These are phyloP conservation scores for Oppia nitens DNA, from an alignment of 1,140 invertebrate species.

Conservation along the genomic window DNA sequence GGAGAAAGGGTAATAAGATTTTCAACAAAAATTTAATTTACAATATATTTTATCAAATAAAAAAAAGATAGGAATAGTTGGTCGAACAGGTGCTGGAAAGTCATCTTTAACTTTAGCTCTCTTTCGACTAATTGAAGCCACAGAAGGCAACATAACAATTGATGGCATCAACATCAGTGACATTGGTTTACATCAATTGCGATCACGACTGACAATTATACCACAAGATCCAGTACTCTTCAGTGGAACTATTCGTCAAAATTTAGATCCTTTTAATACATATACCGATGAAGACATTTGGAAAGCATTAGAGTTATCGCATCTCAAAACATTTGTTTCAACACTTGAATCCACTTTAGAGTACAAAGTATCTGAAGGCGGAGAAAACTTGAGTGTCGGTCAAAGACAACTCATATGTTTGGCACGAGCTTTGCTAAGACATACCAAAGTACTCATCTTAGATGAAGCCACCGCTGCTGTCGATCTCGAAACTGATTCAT, in stretches of 20 bases:
- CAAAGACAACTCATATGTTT: constrained; percentile 33
- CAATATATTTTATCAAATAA: too few relatives aligned
- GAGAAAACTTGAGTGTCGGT: constrained; percentile 27
- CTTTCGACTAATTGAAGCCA: constrained; percentile 37
- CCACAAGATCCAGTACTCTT: constrained; percentile 47
- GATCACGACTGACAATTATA: constrained; percentile 75
- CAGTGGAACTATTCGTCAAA: constrained; percentile 34
- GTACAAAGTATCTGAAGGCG: constrained; percentile 11
- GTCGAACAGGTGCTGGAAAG: constrained; percentile 40
- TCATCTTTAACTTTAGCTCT: constrained; percentile 35
- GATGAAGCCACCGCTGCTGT: constrained; percentile 33
- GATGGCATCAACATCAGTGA: constrained; percentile 71
- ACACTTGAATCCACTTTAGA: constrained; percentile 13
- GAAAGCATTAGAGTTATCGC: constrained; percentile 20
- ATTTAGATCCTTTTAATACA: constrained; percentile 24
- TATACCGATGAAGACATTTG: constrained; percentile 21
- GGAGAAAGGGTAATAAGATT: constrained; percentile 39
- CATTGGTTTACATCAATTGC: constrained; percentile 71
- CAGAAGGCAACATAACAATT: constrained; percentile 60
- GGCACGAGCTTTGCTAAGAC: constrained; percentile 29
- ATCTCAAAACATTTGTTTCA: constrained; percentile 20
- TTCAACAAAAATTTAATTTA: too few relatives aligned
- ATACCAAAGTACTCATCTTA: constrained; percentile 29
- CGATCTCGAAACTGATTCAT: constrained; percentile 29
- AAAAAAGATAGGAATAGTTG: constrained; percentile 36